A percentile compares a stretch with the other conserved stretches of the same genome.
Conservation (phyloP, 2,113 vertebrate species). For the Rhea americana region DNA sequence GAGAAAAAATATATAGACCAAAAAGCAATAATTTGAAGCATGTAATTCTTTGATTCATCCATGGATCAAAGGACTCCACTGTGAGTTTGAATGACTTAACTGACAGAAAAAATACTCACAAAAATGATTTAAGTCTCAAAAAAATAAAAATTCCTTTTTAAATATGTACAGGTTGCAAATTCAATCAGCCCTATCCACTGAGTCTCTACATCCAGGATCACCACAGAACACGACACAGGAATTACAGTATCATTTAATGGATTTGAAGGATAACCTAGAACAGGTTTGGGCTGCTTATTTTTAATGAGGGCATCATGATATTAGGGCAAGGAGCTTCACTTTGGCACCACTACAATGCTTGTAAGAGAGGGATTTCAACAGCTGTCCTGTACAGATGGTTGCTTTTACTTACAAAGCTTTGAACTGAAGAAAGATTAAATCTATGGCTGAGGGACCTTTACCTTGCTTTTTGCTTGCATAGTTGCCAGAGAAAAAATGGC, state of each 20-base stretch:
- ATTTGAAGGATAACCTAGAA: neutral
- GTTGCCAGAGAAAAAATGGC: neutral
- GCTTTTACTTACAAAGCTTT: constrained; percentile 48
- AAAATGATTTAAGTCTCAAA: neutral
- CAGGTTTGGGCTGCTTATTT: neutral
- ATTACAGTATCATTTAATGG: neutral
- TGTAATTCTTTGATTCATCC: neutral
- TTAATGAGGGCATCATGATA: neutral
- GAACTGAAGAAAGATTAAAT: constrained; percentile 26
- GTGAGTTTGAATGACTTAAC: neutral
- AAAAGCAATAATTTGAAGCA: neutral
- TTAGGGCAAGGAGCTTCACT: constrained; percentile 30
- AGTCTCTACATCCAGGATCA: accelerated
- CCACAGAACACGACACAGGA: neutral
- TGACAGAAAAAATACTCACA: neutral
- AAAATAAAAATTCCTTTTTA: neutral
- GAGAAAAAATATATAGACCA: neutral
- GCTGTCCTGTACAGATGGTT: constrained; percentile 60
- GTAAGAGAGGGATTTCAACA: constrained; percentile 33
- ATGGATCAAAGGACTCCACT: neutral
- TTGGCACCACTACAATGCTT: constrained; percentile 23
- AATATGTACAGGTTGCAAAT: neutral
- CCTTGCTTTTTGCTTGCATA: neutral
- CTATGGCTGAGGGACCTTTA: neutral
- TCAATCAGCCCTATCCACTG: neutral